Evolutionary conservation across 1,140 invertebrate species (phyloP).

Genomic region (Drosophila mojavensis): DNA sequence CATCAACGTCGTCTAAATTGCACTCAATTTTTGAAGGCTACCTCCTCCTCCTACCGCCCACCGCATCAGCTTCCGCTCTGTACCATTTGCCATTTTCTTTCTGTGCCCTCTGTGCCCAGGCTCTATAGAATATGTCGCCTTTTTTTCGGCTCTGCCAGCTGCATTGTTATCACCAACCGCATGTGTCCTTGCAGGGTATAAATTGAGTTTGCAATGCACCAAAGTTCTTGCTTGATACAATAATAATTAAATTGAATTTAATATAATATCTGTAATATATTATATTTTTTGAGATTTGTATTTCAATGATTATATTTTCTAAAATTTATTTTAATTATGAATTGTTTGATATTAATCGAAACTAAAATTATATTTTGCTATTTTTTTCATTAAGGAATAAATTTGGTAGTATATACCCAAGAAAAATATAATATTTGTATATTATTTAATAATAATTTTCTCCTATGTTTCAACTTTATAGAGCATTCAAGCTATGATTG

Average conservation of each 20-base stretch:
- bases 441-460: too few species aligned
- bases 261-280: too few species aligned
- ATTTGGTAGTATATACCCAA: too few species aligned
- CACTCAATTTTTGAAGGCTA: conserved; percentile 82
- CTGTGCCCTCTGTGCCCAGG: conserved; percentile 11
- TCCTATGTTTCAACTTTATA: too few species aligned
- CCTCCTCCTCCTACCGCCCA: neutral
- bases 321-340: too few species aligned
- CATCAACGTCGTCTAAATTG: conserved; percentile 81
- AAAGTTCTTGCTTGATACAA: neutral
- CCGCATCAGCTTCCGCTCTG: conserved; percentile 30
- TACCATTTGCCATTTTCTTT: conserved; percentile 25
- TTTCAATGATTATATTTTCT: too few species aligned
- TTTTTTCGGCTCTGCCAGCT: conserved; percentile 38
- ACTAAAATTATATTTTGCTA: too few species aligned
- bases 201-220: conserved; percentile 12
- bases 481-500: too few species aligned
- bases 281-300: too few species aligned
- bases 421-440: too few species aligned
- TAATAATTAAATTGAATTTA: neutral
- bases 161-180: conserved; percentile 30
- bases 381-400: too few species aligned
- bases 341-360: too few species aligned
- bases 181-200: conserved; percentile 37
- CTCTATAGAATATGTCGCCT: conserved; percentile 42